These are phyloP conservation scores for Apodemus speciosus DNA, from an alignment of 2,113 vertebrate genomes.

Conservation along the genomic window DNA sequence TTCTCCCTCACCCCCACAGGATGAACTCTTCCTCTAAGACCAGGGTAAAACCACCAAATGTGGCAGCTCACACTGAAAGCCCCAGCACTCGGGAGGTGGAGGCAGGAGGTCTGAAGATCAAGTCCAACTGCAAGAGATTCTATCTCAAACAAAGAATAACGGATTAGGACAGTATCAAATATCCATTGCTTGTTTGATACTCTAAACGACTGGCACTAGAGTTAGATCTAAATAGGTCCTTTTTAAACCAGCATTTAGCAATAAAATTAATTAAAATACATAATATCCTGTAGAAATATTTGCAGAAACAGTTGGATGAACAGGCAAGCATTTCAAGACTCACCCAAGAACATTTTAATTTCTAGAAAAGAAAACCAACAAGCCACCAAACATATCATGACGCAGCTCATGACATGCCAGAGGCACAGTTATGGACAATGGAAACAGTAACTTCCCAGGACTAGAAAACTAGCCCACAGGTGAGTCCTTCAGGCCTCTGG, in stretches of 20 bases:
- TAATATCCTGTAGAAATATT: constrained; percentile 18
- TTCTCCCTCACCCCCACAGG: background rate
- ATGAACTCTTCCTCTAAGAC: constrained; percentile 34
- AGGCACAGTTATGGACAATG: background rate
- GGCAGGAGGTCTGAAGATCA: background rate
- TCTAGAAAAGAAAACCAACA: background rate
- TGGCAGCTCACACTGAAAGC: background rate
- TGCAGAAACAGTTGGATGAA: background rate
- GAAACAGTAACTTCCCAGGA: background rate
- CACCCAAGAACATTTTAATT: constrained; percentile 28
- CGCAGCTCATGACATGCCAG: background rate
- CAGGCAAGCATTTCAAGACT: constrained; percentile 14
- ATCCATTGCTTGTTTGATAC: background rate
- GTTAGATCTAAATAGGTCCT: constrained; percentile 33
- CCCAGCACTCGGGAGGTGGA: background rate
- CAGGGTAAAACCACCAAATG: background rate
- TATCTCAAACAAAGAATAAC: background rate
- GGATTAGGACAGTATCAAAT: background rate
- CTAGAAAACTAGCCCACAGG: background rate
- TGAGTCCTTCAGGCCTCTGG: background rate
- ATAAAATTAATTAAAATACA: background rate
- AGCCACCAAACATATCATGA: no score
- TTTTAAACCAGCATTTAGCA: constrained; percentile 15
- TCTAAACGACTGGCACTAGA: constrained; percentile 4
- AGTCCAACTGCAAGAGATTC: background rate